phyloP scores from a whole-genome alignment of 2,797 vertebrate genomes.

The Hippocampus kuda region DNA sequence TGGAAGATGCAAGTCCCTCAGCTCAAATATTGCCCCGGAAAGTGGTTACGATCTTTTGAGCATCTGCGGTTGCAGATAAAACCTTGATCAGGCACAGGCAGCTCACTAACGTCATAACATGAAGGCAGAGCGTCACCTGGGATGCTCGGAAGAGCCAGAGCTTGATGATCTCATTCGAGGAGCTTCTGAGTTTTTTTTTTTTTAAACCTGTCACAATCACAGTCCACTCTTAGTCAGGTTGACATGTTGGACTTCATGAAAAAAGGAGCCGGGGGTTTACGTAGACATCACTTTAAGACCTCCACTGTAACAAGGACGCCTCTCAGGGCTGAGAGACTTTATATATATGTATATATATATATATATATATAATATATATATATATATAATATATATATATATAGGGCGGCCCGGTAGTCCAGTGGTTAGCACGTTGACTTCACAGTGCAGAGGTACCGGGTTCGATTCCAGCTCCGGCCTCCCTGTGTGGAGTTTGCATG shows the following conservation, averaged over 20 bases:
- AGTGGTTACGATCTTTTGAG: slow-evolving; percentile 50
- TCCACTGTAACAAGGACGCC: background rate
- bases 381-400: too few species aligned
- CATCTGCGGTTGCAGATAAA: slow-evolving; percentile 66
- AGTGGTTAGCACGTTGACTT: too few species aligned
- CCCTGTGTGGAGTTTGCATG: too few species aligned
- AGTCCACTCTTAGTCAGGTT: slow-evolving; percentile 25
- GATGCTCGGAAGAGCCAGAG: slow-evolving; percentile 23
- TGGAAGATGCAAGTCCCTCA: slow-evolving; percentile 33
- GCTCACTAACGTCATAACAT: slow-evolving; percentile 62
- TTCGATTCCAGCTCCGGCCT: too few species aligned
- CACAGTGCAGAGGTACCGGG: too few species aligned
- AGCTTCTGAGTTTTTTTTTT: slow-evolving; percentile 15
- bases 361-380: too few species aligned
- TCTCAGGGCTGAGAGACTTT: background rate
- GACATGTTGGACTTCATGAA: slow-evolving; percentile 27
- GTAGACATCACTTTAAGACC: background rate
- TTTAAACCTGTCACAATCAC: slow-evolving; percentile 17
- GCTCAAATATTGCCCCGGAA: slow-evolving; percentile 43
- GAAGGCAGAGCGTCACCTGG: slow-evolving; percentile 46
- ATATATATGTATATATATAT: too few species aligned
- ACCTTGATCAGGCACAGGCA: slow-evolving; percentile 52
- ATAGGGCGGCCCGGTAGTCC: too few species aligned
- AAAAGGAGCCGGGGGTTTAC: slow-evolving; percentile 11
- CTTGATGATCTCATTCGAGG: slow-evolving; percentile 48